A percentile compares a stretch with the other conserved stretches of the same genome.
Evolutionary conservation across 2,797 vertebrate genomes (phyloP).

Genomic region (Allobates femoralis): DNA sequence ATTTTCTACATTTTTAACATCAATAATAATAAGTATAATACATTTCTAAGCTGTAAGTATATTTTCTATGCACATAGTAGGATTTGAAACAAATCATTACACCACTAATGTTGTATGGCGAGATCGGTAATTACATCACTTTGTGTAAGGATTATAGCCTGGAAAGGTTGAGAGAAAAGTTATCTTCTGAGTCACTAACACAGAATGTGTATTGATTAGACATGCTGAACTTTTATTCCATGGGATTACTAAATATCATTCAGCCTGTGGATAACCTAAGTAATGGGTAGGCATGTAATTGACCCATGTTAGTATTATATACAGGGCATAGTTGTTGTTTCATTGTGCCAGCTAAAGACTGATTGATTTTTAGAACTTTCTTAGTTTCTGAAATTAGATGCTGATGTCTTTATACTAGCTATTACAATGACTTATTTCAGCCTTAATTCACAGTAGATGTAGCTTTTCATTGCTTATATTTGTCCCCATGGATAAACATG

Average conservation of each 20-base stretch:
- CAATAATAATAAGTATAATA: too few species aligned
- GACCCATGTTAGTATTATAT: constrained; percentile 30
- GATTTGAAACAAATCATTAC: background rate
- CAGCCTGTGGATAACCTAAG: constrained; percentile 10
- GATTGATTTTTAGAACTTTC: constrained; percentile 39
- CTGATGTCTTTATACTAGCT: background rate
- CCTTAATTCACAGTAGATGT: constrained; percentile 22
- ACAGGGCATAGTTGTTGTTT: background rate
- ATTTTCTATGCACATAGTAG: background rate
- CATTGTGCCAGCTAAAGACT: constrained; percentile 13
- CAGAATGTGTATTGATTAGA: constrained; percentile 32
- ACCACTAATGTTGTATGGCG: background rate
- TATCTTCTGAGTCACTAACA: background rate
- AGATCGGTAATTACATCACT: background rate
- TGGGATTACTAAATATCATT: constrained; percentile 28
- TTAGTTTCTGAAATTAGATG: constrained; percentile 27
- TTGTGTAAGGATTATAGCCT: background rate
- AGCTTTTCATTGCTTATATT: background rate
- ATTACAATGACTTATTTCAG: constrained; percentile 2
- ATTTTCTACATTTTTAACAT: too few species aligned
- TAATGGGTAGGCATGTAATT: constrained; percentile 37
- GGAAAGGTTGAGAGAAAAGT: background rate
- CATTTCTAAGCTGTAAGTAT: background rate
- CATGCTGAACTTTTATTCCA: constrained; percentile 42
- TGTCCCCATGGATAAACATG: constrained; percentile 15